Base-by-base conservation (phyloP, 2,113 vertebrate species). In the Penelope pileata region DNA sequence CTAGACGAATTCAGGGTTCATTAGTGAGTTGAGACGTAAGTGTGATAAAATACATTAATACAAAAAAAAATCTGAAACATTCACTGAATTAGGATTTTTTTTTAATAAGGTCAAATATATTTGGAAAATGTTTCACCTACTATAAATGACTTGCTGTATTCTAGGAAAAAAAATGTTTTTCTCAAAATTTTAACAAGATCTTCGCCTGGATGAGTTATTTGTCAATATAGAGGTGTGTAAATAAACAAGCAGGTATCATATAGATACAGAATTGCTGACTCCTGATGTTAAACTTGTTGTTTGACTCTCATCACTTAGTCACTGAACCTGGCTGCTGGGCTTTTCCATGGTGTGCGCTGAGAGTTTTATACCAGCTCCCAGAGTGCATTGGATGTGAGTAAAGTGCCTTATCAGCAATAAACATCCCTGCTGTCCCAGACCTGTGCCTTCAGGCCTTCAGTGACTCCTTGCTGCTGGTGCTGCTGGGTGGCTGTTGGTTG, bases 91-190 rank as follows among this genome's bases (percentile, higher is more conserved):
- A 87, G 60, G 19, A 58, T 15, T 79, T 91, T 38, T 93, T 93
- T 94, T 93, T 94, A 95, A 95, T 90, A 93, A 93, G 95, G 93
- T 88, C 90, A 91, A 91, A 83, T 94, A 90, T 93, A 93, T 96
- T 93, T 91, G 72, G 90, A 86, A 93, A 88, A 70, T 43, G 40
- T 86, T 95, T 93, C 24, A 86, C n/a, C 81, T 94, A 86, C 79
- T 90, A 72, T 83, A 84, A 95, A 84, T 66, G 48, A 64, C 38
- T 23, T 34, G 2, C 38, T 58, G n/a, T 45, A 80, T 47, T 85
- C 62, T 54, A 70, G 69, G 90, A 29, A 67, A 87, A 87, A 60
- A 48, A 88, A 42, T 7, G 54, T 36, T 74, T 78, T 91, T 83
- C 84, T 94, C 76, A 60, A 85, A 59, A 45, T 38, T 53, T 81